A percentile compares a stretch with the other conserved stretches of the same genome.
Evolutionary conservation across 1,140 invertebrate species (phyloP).

Genomic region (Tigriopus japonicus): DNA sequence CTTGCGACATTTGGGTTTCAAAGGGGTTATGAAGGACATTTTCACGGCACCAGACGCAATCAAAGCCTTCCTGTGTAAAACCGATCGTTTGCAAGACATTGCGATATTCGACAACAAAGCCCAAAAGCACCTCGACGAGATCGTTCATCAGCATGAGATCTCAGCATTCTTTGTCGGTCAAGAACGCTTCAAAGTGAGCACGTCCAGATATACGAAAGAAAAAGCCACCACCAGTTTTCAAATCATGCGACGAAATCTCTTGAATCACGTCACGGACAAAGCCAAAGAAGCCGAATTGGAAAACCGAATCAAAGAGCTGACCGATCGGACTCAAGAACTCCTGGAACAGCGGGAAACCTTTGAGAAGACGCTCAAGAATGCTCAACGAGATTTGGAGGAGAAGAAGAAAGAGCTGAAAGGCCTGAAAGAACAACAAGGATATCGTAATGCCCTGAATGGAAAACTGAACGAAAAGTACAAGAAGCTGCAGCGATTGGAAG

Average conservation of each 20-base stretch:
- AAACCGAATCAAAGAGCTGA: too few relatives aligned
- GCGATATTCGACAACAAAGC: not conserved
- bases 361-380: too few relatives aligned
- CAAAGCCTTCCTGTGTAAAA: slow-evolving; percentile 9
- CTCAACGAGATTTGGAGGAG: too few relatives aligned
- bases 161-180: not conserved
- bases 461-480: too few relatives aligned
- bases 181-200: not conserved
- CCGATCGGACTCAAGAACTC: too few relatives aligned
- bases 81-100: slow-evolving; percentile 11
- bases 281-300: too few relatives aligned
- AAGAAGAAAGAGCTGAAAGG: too few relatives aligned
- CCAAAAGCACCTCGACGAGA: not conserved
- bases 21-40: slow-evolving; percentile 3
- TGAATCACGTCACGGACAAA: not conserved
- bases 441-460: too few relatives aligned
- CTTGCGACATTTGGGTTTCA: not conserved
- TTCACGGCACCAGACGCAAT: not conserved
- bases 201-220: slow-evolving; percentile 5
- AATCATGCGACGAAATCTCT: not conserved
- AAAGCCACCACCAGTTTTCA: not conserved
- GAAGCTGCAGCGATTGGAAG: too few relatives aligned
- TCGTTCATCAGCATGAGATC: not conserved
- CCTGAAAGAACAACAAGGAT: too few relatives aligned
- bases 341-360: too few relatives aligned